Evolutionary conservation across 2,888 invertebrate species (phyloP), one percentile per base, ranked within the genome.

Genomic region (Tanytarsus gracilentus): DNA sequence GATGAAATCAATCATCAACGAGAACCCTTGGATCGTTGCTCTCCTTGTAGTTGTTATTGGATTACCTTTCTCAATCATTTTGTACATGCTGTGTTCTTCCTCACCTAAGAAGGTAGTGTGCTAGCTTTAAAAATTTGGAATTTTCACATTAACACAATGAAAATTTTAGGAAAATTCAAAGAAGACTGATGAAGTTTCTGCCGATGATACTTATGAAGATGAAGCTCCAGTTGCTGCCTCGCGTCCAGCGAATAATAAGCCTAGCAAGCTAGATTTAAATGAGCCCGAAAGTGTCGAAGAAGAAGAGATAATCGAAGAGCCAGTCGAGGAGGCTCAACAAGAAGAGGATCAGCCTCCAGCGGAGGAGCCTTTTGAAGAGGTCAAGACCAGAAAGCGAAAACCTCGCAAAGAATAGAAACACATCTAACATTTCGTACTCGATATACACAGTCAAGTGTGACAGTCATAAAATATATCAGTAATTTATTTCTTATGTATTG

Each of bases 1-100:
- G 67, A 75, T 88, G 67, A 78, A 88, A 68, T 80, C 81, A 69
- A 83, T 84, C 69, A 86, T 90, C 63, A 85, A 86, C 67, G 86
- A 89, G 64, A 83, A 89, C 71, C 96, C 96, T 27, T 91, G 92
- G 86, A 78, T 94, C 68, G 96, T 91, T 86, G 90, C 83, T 51
- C 84, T 92, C 59, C 87, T 87, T 75, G 80, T 92, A 68, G 75
- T 94, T 65, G 81, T 83, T 62, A 75, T 86, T 68, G 86, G 89
- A 68, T 75, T 93, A 62, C 83, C 94, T 52, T 78, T 95, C 68
- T 84, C 89, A 59, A 76, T 88, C 68, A 71, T 87, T 69, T 79
- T 90, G 67, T 91, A 90, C 75, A 82, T 85, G 71, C 91, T 90
- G 78, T 93, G 88, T 75, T 80, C 79, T 62, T 72, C 78, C 53